A percentile compares a stretch with the other conserved stretches of the same genome.
Evolutionary conservation across 2,797 vertebrate species (phyloP).

Genomic region (Acanthis flammea): DNA sequence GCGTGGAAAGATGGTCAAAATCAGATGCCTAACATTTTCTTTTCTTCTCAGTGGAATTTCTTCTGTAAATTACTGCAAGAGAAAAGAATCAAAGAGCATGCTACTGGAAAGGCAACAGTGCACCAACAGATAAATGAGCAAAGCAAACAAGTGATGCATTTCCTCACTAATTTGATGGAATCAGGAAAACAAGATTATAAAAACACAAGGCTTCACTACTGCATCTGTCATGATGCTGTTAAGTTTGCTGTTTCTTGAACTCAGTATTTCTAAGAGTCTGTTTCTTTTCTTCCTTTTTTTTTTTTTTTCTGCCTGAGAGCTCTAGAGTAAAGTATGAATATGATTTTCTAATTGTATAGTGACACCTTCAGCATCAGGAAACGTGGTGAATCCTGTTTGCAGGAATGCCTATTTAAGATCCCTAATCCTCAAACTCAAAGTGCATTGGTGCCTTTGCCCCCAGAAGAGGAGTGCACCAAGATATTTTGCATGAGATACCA

Average conservation of each 20-base stretch:
- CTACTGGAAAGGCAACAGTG: background rate
- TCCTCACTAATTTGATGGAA: background rate
- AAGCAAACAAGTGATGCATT: background rate
- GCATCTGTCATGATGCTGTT: background rate
- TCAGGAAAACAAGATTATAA: background rate
- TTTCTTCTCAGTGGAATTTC: background rate
- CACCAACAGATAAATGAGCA: background rate
- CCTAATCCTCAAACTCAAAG: background rate
- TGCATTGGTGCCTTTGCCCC: background rate
- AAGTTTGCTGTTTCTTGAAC: background rate
- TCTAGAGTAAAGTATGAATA: background rate
- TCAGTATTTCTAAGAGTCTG: background rate
- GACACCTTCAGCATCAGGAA: background rate
- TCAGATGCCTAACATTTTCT: background rate
- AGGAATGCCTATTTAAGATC: background rate
- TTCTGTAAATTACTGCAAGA: background rate
- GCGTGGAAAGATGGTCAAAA: background rate
- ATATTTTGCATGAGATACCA: background rate
- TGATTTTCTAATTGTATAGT: background rate
- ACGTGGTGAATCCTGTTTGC: background rate
- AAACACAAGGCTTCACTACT: background rate
- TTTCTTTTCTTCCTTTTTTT: background rate
- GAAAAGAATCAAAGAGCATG: background rate
- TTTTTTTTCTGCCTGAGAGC: background rate
- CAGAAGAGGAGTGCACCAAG: background rate